Evolutionary conservation across 2,113 vertebrate species (phyloP), one percentile per base, ranked within the genome.

Genomic region (Cochlearius cochlearius): DNA sequence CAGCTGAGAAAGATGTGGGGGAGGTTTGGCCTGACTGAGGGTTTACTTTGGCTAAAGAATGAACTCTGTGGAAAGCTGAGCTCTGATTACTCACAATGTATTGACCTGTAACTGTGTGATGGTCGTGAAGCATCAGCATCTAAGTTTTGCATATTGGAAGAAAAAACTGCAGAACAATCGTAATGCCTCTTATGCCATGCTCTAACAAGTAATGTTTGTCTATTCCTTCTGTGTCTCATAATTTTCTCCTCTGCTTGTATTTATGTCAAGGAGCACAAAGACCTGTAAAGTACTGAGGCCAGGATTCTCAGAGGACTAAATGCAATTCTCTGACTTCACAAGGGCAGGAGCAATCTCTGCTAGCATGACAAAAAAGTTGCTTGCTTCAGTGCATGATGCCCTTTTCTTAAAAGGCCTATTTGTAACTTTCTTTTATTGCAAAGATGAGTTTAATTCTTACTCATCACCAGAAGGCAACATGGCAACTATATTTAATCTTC

Each of bases 51-150:
- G 60, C 38, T 85, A 49, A 62, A 81, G 74, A 92, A 53, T 29
- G 49, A 68, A 5, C 15, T 62, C 47, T 72, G 32, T n/a, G 41
- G 62, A 91, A 91, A 91, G 45, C 45, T 67, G 74, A 50, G 25
- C 36, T 91, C 45, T 75, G 49, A n/a, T 83, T 66, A 23, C 64
- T 67, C 18, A 64, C 15, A 29, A 9, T 39, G 45, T 81, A 47
- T 88, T 81, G 58, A 72, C 52, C 34, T 72, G 3, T 72, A 29
- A 25, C 58, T 50, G 34, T 1, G 0, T 56, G 53, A 72, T 32
- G 20, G 29, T 39, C 2, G 0, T 55, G 43, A 88, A 73, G 8
- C 20, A 30, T 55, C 0, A 0, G 2, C 26, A 59, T 58, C n/a
- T 67, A 36, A 20, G 14, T 56, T 88, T 80, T 87, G n/a, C 14